These are phyloP conservation scores for Onychomys torridus DNA, from an alignment of 2,797 vertebrate species.

Conservation along the genomic window DNA sequence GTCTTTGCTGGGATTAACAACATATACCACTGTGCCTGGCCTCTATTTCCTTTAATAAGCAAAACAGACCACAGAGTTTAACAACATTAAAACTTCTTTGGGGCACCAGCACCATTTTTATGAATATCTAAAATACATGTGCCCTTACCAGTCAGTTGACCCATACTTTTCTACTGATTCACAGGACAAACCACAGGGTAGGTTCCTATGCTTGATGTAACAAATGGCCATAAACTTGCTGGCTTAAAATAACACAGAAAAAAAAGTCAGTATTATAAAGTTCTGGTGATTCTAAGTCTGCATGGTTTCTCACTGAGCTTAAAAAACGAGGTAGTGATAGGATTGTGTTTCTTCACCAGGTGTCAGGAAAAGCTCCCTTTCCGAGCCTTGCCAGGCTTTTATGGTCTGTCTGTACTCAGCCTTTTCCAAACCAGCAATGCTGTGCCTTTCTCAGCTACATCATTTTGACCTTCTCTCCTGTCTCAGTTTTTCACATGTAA, in stretches of 20 bases:
- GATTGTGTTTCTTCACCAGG: neutral
- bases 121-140: constrained; percentile 2
- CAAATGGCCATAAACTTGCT: neutral
- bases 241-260: neutral
- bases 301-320: neutral
- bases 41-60: neutral
- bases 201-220: neutral
- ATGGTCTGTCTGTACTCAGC: neutral
- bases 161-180: neutral
- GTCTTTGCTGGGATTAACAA: neutral
- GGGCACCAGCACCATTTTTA: neutral
- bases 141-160: neutral
- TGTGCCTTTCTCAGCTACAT: neutral
- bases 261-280: neutral
- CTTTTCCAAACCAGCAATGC: neutral
- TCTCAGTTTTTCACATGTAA: neutral
- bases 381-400: neutral
- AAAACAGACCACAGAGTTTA: neutral
- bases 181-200: neutral
- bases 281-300: neutral
- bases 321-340: neutral
- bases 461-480: neutral
- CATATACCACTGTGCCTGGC: neutral
- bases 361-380: neutral
- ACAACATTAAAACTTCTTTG: neutral